Evolutionary conservation across 2,888 invertebrate genomes (phyloP).

Genomic region (Epistrophella euchroma): DNA sequence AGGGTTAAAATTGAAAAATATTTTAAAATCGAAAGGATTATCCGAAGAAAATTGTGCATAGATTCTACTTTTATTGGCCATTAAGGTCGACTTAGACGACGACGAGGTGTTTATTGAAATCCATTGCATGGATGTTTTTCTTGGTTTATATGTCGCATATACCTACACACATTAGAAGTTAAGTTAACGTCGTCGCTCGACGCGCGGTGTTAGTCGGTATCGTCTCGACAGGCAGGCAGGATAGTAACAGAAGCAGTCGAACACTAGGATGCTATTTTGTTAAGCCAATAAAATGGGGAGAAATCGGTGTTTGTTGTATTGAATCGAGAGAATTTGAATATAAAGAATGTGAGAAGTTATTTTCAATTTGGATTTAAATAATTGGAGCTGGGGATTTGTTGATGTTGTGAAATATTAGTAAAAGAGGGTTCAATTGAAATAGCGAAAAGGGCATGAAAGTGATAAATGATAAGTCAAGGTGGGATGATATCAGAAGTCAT

Average conservation of each 20-base stretch:
- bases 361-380: slow-evolving; percentile 66
- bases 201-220: too few species aligned
- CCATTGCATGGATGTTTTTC: slow-evolving; percentile 54
- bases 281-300: slow-evolving; percentile 50
- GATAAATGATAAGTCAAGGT: slow-evolving; percentile 30
- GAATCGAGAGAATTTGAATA: slow-evolving; percentile 32
- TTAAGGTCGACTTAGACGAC: slow-evolving; percentile 82
- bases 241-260: not conserved
- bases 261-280: slow-evolving; percentile 35
- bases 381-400: slow-evolving; percentile 35
- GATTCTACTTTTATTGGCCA: slow-evolving; percentile 84
- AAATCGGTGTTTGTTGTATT: slow-evolving; percentile 41
- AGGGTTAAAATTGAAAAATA: slow-evolving; percentile 69
- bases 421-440: not conserved
- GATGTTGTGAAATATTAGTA: slow-evolving; percentile 24
- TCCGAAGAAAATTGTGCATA: slow-evolving; percentile 68
- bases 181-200: slow-evolving; percentile 14
- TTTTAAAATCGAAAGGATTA: slow-evolving; percentile 74
- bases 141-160: slow-evolving; percentile 29
- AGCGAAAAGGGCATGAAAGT: slow-evolving; percentile 1
- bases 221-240: not conserved
- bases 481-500: slow-evolving; percentile 5
- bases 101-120: slow-evolving; percentile 75
- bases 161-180: slow-evolving; percentile 57
- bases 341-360: slow-evolving; percentile 63